These are phyloP conservation scores for Corapipo altera DNA, from an alignment of 2,113 vertebrate genomes.

Conservation along the genomic window DNA sequence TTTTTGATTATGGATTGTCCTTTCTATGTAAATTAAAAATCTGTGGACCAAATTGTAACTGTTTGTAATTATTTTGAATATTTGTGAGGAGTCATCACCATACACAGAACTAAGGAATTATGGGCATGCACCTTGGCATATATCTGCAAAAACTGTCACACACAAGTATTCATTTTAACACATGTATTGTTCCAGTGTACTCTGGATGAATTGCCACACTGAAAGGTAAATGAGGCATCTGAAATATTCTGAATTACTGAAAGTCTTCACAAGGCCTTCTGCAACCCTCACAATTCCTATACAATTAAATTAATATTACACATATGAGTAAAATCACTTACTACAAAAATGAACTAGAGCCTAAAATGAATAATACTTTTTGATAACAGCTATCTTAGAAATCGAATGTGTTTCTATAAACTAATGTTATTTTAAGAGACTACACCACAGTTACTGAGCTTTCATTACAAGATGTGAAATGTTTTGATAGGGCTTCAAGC, in stretches of 20 bases:
- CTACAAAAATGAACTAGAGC: background rate
- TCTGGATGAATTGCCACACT: background rate
- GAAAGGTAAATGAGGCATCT: background rate
- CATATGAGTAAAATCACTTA: background rate
- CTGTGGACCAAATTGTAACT: background rate
- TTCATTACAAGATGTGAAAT: slow-evolving; percentile 23
- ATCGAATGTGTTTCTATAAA: background rate
- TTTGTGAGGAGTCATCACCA: background rate
- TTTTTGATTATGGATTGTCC: background rate
- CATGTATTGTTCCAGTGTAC: background rate
- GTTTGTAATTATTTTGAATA: background rate
- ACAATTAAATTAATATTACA: background rate
- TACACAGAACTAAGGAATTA: background rate
- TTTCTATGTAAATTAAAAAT: background rate
- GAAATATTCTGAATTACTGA: background rate
- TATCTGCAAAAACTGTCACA: background rate
- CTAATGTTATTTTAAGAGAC: background rate
- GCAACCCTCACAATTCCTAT: background rate
- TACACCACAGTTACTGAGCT: background rate
- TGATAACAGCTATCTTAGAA: background rate
- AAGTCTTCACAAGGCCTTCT: background rate
- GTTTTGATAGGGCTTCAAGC: slow-evolving; percentile 29
- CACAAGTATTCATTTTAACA: background rate
- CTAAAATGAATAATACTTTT: background rate
- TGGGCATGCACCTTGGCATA: background rate